Base-by-base conservation (phyloP, 2,113 vertebrate species). In the Struthidea cinerea region DNA sequence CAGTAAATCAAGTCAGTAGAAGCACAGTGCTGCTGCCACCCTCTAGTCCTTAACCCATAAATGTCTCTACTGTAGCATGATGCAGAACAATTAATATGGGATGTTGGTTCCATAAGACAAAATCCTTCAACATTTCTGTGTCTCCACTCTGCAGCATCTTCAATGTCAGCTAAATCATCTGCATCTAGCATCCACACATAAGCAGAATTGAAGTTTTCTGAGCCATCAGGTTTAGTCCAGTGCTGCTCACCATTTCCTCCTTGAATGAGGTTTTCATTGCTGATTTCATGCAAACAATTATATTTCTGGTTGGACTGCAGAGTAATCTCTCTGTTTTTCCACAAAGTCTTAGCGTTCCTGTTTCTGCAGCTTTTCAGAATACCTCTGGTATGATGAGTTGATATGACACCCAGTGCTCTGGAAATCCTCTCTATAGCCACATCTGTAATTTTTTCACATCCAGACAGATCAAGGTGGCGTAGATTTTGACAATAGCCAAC, bases 371-470 rank as follows among this genome's bases (percentile, higher is more conserved):
- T 97, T 95, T 98, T 98, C 89, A 96, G 87, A 94, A 96, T 52
- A 67, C 90, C 94, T 90, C 93, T 94, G 88, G 79, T 97, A 13
- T 89, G 84, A 74, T 97, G 96, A 52, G 97, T 59, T 2, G 96
- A 95, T 75, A 98, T 96, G 92, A 99, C 97, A 7, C 99, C 99
- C 77, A 99, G 96, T 7, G 98, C 99, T 76, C 98, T 82, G 11
- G 99, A 99, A 68, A 99, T 97, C 84, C 98, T 99, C 95, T 99
- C 98, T 80, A 99, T 81, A 49, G 99, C 98, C 95, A 97, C 86
- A 92, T 99, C 99, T 1, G 98, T 99, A 88, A 99, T 99, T 96
- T 99, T 99, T 80, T 99, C 99, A 95, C 99, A 99, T 16, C 99
- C 99, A 7, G 99, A 99, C 68, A 99, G 95, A 97, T 99, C 99